Conservation (phyloP, 1,140 invertebrate species). For the Bombus ignitus region DNA sequence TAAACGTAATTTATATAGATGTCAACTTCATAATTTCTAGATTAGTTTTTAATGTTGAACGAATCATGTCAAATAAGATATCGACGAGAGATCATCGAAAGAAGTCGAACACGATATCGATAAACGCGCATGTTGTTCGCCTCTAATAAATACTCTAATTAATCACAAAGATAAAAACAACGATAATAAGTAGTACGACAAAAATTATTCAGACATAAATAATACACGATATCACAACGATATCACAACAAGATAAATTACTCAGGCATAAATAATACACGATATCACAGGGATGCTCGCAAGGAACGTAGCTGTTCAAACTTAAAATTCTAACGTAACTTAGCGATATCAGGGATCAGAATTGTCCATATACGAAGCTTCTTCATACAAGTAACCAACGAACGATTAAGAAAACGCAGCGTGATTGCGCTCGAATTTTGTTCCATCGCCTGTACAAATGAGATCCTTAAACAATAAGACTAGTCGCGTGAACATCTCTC, state of each 20-base stretch:
- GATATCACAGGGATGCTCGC: slow-evolving; percentile 7
- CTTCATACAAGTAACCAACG: background rate
- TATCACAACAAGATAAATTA: background rate
- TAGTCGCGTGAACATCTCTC: slow-evolving; percentile 55
- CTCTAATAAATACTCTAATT: background rate
- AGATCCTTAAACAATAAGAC: slow-evolving; percentile 34
- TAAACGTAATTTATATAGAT: background rate
- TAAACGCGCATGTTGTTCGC: background rate
- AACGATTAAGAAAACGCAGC: background rate
- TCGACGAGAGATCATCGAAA: background rate
- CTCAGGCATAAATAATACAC: background rate
- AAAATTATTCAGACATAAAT: background rate
- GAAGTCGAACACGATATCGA: background rate
- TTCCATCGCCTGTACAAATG: slow-evolving; percentile 10
- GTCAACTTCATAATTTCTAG: background rate
- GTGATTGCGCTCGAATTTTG: slow-evolving; percentile 1
- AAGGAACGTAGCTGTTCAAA: background rate
- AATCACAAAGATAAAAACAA: background rate
- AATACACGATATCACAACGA: slow-evolving; percentile 3
- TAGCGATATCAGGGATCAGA: background rate
- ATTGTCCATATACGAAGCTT: slow-evolving; percentile 6
- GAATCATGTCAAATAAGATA: background rate
- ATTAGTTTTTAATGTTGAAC: background rate
- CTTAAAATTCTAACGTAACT: slow-evolving; percentile 6
- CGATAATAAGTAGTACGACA: background rate